A percentile compares a stretch with the other conserved stretches of the same genome.
These are phyloP conservation scores for Serripes groenlandicus DNA, from an alignment of 2,888 invertebrate species.

Conservation along the genomic window DNA sequence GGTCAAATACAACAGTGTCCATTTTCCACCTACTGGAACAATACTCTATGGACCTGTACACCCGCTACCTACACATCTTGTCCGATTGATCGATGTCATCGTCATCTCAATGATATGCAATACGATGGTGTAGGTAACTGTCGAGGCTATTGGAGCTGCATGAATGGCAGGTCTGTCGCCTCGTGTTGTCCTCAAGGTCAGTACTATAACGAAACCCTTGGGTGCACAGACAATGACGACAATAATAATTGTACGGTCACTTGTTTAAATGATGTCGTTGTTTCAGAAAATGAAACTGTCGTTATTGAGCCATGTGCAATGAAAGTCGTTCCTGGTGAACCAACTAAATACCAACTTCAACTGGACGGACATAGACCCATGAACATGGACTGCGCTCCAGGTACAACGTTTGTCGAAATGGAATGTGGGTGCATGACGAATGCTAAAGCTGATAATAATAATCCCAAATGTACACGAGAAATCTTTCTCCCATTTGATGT, in stretches of 20 bases:
- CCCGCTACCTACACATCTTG: slow-evolving; percentile 60
- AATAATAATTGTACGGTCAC: slow-evolving; percentile 36
- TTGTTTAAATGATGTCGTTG: slow-evolving; percentile 33
- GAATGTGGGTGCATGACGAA: not conserved
- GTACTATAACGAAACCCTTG: slow-evolving; percentile 53
- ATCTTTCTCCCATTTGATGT: slow-evolving; percentile 66
- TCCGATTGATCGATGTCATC: slow-evolving; percentile 55
- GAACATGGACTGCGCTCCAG: not conserved
- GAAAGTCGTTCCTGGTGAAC: not conserved
- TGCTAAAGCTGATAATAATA: not conserved
- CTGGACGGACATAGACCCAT: not conserved
- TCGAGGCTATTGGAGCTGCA: slow-evolving; percentile 75
- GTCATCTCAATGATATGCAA: slow-evolving; percentile 10
- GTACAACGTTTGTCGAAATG: not conserved
- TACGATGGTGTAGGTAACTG: slow-evolving; percentile 67
- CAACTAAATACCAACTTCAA: not conserved
- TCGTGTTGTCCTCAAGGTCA: slow-evolving; percentile 73
- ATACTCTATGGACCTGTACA: slow-evolving; percentile 63
- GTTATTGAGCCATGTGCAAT: not conserved
- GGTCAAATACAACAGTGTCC: slow-evolving; percentile 70
- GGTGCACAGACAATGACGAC: slow-evolving; percentile 65
- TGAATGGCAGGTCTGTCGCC: slow-evolving; percentile 60
- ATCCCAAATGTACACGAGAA: slow-evolving; percentile 27
- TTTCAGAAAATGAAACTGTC: slow-evolving; percentile 60
- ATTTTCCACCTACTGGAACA: slow-evolving; percentile 74